Conservation (phyloP, 2,888 invertebrate species). For the Limnephilus lunatus region DNA sequence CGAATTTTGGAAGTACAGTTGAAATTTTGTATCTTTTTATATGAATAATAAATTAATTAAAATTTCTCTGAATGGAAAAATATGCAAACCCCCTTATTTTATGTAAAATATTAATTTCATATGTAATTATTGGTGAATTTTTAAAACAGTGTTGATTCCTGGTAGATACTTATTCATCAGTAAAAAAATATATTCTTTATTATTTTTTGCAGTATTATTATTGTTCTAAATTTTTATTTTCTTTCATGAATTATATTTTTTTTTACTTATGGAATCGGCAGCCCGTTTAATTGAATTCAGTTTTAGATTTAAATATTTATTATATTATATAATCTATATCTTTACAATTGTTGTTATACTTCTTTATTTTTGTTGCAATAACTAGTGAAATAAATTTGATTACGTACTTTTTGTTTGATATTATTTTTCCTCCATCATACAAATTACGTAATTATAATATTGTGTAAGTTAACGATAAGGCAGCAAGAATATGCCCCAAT, state of each 20-base stretch:
- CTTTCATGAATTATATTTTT: background rate
- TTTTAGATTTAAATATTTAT: background rate
- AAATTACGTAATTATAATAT: background rate
- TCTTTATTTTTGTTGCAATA: background rate
- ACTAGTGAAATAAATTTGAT: background rate
- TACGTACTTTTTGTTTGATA: background rate
- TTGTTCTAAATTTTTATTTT: background rate
- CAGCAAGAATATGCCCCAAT: background rate
- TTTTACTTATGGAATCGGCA: background rate
- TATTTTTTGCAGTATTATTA: background rate
- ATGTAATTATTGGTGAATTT: background rate
- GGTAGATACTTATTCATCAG: background rate
- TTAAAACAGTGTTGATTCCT: background rate
- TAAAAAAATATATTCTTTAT: too few species aligned
- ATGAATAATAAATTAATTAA: background rate
- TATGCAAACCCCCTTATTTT: background rate
- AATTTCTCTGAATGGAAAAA: background rate
- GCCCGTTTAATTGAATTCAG: background rate
- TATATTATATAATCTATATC: background rate
- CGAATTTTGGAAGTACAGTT: background rate
- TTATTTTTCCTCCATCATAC: background rate
- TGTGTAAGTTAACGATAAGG: background rate
- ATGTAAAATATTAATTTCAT: background rate
- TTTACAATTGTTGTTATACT: background rate
- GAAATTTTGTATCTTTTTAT: constrained; percentile 39